These are phyloP conservation scores for Ditylenchus dipsaci DNA, from an alignment of 1,140 invertebrate species.

Conservation along the genomic window DNA sequence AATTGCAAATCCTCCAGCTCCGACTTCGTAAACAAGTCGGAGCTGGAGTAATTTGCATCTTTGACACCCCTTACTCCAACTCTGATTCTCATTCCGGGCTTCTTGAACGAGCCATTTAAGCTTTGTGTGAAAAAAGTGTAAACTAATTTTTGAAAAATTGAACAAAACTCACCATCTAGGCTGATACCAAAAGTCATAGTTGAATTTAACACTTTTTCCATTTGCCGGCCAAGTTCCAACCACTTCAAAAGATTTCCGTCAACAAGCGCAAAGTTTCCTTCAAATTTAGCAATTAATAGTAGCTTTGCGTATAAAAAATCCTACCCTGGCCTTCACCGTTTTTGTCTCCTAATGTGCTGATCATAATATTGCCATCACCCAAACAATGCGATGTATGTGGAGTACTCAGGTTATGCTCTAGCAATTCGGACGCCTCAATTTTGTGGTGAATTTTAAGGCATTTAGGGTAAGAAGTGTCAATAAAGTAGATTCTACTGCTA, in stretches of 20 bases:
- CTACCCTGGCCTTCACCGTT: slow-evolving; percentile 68
- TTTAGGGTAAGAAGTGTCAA: slow-evolving; percentile 27
- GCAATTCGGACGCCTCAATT: slow-evolving; percentile 68
- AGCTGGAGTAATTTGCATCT: no score
- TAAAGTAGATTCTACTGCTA: slow-evolving; percentile 34
- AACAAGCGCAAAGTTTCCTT: slow-evolving; percentile 81
- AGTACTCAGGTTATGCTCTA: slow-evolving; percentile 69
- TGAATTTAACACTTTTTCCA: slow-evolving; percentile 57
- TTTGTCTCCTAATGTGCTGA: slow-evolving; percentile 81
- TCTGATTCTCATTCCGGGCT: no score
- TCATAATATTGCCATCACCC: slow-evolving; percentile 83
- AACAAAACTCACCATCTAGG: neutral
- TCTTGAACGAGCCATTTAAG: no score
- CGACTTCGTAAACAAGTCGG: no score
- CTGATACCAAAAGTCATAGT: slow-evolving; percentile 79
- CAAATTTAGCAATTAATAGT: no score
- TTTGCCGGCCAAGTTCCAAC: slow-evolving; percentile 64
- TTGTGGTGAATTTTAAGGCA: slow-evolving; percentile 53
- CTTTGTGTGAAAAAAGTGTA: no score
- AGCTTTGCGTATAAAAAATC: no score
- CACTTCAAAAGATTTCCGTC: slow-evolving; percentile 73
- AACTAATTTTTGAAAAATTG: no score
- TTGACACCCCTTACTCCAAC: no score
- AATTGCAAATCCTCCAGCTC: no score
- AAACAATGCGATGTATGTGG: slow-evolving; percentile 91